Evolutionary conservation across 2,888 invertebrate genomes (phyloP), one percentile per base, ranked within the genome.

Genomic region (Aphidoletes aphidimyza): DNA sequence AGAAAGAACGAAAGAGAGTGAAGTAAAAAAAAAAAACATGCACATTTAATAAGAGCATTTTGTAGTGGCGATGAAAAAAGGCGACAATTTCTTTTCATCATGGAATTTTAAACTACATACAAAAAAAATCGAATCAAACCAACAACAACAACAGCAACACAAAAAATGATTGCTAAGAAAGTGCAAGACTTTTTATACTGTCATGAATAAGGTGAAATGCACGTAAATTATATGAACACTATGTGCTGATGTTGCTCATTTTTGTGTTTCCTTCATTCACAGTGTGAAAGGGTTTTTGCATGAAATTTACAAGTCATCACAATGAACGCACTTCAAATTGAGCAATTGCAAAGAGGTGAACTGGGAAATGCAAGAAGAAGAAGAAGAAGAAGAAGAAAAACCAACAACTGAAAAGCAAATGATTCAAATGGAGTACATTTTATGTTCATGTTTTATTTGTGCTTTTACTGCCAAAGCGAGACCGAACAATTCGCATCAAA

Each of bases 281-380:
- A 69, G 30, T 69, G 69, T n/a, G n/a, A n/a, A n/a, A n/a, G n/a
- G 14, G 30, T 30, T 30, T 69, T 69, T 30, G 34, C 69, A 69
- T 69, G 30, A 69, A n/a, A 69, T 69, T 69, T 30, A 69, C 69
- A 69, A 69, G 34, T 69, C 69, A n/a, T 69, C 69, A 69, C 69
- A 69, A 69, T 30, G 54, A 69, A 30, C 69, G 14, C 14, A 3
- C 69, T 69, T 69, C 6, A 69, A 69, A n/a, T n/a, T 69, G 69
- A 30, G 34, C 2, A 69, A 69, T 9, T 69, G 30, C 34, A 30
- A 69, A 69, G 3, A 69, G 22, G 54, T 54, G 11, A 54, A 54
- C n/a, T n/a, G 42, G 6, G 42, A 42, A 42, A 42, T 42, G 42
- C n/a, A n/a, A n/a, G n/a, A n/a, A n/a, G n/a, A n/a, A n/a, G n/a